A percentile compares a stretch with the other conserved stretches of the same genome.
phyloP scores from a whole-genome alignment of 2,888 invertebrate genomes.

The Ophion costatus region DNA sequence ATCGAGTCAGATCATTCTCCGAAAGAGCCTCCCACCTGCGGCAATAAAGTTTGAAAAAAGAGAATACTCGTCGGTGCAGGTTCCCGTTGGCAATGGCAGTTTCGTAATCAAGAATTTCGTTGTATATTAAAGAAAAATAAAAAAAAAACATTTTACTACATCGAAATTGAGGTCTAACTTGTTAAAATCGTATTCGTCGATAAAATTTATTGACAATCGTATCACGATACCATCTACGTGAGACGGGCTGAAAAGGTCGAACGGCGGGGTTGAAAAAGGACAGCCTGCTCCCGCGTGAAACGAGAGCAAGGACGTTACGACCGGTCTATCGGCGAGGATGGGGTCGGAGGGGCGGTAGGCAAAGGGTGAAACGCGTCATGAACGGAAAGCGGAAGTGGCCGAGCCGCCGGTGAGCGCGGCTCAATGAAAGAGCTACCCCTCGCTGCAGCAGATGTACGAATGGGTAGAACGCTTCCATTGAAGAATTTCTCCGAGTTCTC shows the following conservation, averaged over 20 bases:
- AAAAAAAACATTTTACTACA: too few species aligned
- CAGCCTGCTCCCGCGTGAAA: slow-evolving; percentile 34
- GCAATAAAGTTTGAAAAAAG: too few species aligned
- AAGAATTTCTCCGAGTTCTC: slow-evolving; percentile 68
- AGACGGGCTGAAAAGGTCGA: not conserved
- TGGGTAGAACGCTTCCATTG: slow-evolving; percentile 79
- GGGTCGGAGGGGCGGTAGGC: slow-evolving; percentile 27
- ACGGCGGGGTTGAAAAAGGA: slow-evolving; percentile 32
- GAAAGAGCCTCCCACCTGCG: too few species aligned
- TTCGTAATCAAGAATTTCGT: too few species aligned
- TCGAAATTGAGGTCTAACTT: too few species aligned
- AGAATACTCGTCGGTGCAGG: too few species aligned
- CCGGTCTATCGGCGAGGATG: slow-evolving; percentile 12
- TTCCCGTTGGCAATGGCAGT: too few species aligned
- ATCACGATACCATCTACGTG: too few species aligned
- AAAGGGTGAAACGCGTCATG: slow-evolving; percentile 71
- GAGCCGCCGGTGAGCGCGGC: slow-evolving; percentile 67
- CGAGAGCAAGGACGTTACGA: slow-evolving; percentile 49
- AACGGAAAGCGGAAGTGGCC: slow-evolving; percentile 79
- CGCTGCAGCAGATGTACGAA: slow-evolving; percentile 78
- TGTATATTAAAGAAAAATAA: too few species aligned
- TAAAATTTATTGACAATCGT: too few species aligned
- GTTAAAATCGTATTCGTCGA: too few species aligned
- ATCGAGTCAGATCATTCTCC: too few species aligned
- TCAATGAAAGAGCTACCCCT: slow-evolving; percentile 80